Conservation (phyloP, 2,888 invertebrate genomes). For the Mactromeris polynyma region DNA sequence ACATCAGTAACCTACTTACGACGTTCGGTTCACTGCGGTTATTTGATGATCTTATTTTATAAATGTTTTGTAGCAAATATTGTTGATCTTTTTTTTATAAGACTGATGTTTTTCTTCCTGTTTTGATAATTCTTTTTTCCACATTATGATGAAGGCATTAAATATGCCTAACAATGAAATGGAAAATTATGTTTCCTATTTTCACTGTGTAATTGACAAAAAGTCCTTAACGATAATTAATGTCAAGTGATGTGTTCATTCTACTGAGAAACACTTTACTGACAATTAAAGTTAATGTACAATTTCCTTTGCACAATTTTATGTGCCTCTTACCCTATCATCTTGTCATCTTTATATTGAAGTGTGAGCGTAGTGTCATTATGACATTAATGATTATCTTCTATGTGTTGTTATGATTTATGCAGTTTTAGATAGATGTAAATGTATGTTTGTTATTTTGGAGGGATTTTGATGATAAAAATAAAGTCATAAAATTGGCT, state of each 20-base stretch:
- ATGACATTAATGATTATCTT: background rate
- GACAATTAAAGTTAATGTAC: background rate
- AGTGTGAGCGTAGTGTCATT: background rate
- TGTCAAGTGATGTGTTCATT: background rate
- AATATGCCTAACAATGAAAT: background rate
- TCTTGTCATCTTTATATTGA: background rate
- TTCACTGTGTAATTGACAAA: background rate
- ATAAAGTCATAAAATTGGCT: background rate
- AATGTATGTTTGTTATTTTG: slow-evolving; percentile 34
- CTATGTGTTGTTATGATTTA: slow-evolving; percentile 19
- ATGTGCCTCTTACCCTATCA: background rate
- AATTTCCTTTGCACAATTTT: background rate
- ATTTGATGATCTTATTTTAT: too few species aligned
- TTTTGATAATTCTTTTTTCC: too few species aligned
- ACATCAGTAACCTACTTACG: too few species aligned
- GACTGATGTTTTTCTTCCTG: too few species aligned
- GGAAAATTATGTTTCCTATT: background rate
- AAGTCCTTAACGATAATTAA: background rate
- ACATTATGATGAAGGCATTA: too few species aligned
- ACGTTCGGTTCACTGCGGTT: too few species aligned
- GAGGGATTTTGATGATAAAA: slow-evolving; percentile 12
- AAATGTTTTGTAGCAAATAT: too few species aligned
- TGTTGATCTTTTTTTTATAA: too few species aligned
- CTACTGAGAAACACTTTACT: background rate
- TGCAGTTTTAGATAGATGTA: slow-evolving; percentile 40